Percentiles rank a stretch among this genome's conserved stretches.
These are phyloP conservation scores for Andrena trimmerana DNA, from an alignment of 2,888 invertebrate species.

Conservation along the genomic window DNA sequence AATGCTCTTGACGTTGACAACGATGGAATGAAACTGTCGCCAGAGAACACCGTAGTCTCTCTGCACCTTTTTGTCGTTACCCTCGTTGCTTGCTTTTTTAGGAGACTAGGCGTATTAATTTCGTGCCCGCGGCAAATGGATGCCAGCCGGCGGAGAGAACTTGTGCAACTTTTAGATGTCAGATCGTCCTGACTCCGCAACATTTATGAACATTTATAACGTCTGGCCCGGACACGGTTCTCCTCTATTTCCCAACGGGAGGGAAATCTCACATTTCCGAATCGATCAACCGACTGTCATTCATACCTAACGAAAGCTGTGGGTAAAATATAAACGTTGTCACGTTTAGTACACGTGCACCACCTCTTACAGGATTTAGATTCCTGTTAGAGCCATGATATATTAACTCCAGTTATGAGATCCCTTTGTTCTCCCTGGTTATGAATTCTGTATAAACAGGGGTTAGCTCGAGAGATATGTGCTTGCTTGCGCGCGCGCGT, in stretches of 20 bases:
- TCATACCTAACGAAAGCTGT: neutral
- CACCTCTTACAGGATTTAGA: constrained; percentile 38
- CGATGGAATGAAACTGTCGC: constrained; percentile 76
- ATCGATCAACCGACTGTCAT: neutral
- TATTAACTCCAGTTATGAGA: constrained; percentile 52
- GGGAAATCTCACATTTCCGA: neutral
- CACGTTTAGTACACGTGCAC: constrained; percentile 42
- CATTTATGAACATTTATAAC: constrained; percentile 32
- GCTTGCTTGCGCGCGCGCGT: neutral
- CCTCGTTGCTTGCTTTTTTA: constrained; percentile 44
- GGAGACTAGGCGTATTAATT: constrained; percentile 63
- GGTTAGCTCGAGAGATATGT: constrained; percentile 41
- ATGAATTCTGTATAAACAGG: constrained; percentile 64
- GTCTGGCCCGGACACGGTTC: neutral
- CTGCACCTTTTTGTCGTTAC: constrained; percentile 49
- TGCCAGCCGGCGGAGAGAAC: constrained; percentile 10
- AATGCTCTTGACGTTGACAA: constrained; percentile 76
- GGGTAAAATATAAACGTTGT: constrained; percentile 13
- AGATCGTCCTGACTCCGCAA: constrained; percentile 19
- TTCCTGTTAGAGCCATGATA: constrained; percentile 56
- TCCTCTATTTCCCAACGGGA: no score
- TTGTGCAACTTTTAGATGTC: constrained; percentile 45
- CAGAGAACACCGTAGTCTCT: constrained; percentile 48
- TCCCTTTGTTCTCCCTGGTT: constrained; percentile 59
- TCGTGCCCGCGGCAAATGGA: constrained; percentile 50